Evolutionary conservation across 2,797 vertebrate genomes (phyloP), one percentile per base, ranked within the genome.

Genomic region (Synanceia verrucosa): DNA sequence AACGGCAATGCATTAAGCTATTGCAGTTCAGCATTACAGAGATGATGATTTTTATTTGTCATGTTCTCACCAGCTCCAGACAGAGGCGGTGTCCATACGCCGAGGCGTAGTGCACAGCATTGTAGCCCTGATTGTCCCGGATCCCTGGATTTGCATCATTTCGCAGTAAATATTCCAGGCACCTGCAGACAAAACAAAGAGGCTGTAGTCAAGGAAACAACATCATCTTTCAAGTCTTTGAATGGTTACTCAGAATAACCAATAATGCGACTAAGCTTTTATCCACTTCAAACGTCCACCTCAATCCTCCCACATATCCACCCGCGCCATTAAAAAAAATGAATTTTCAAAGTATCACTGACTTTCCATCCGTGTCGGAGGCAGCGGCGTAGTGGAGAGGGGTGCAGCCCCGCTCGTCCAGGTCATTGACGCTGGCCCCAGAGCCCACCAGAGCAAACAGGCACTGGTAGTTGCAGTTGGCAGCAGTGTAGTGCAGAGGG

Each of bases 401-500:
- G 53, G 96, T 96, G 92, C 98, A 99, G 73, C 98, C 97, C 86
- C 96, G 93, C 89, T 97, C 96, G 65, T 99, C 98, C 36, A 97
- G 94, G 89, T 99, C 97, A 52, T 99, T 99, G 86, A 99, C 97
- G 73, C 97, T 97, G 78, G 97, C 97, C 89, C 98, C 97, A 57
- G 97, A 98, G 68, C 97, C 97, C 94, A 99, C 97, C 93, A 99
- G 96, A 87, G 97, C 97, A 94, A 99, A 99, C 91, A 99, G 95
- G 94, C 97, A 99, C 95, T 99, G 97, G 93, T 99, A 98, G 94
- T 99, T 99, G 93, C 97, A 99, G 89, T 99, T 99, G 91, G 97
- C 97, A 83, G 97, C 98, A 85, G 97, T 97, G 23, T 99, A 99
- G 93, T 99, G 98, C 84, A 99, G 93, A 72, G 97, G 95, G 78